Evolutionary conservation across 2,797 vertebrate species (phyloP).

Genomic region (Siniperca scherzeri): DNA sequence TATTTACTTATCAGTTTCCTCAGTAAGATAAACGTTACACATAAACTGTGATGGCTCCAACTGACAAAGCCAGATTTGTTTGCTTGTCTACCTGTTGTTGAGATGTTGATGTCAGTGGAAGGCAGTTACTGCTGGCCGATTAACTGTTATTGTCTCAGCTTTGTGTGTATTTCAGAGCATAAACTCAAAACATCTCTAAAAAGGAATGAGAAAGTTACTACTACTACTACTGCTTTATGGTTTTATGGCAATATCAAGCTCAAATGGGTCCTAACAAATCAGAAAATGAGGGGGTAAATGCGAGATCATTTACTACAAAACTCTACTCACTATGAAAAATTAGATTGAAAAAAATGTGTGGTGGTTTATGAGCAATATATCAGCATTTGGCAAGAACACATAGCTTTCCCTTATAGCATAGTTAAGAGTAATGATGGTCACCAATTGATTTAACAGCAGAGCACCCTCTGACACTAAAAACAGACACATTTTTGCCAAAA

Average conservation of each 20-base stretch:
- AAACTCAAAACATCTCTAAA: constrained; percentile 8
- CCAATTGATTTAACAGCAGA: constrained; percentile 66
- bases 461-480: constrained; percentile 52
- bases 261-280: constrained; percentile 49
- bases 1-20: constrained; percentile 74
- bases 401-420: constrained; percentile 33
- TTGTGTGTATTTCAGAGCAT: constrained; percentile 17
- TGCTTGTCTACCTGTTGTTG: constrained; percentile 42
- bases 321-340: constrained; percentile 5
- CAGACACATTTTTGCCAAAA: constrained; percentile 63
- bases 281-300: constrained; percentile 37
- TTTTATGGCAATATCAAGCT: constrained; percentile 43
- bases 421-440: constrained; percentile 66
- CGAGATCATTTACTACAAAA: constrained; percentile 31
- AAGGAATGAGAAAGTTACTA: constrained; percentile 28
- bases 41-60: constrained; percentile 63
- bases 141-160: constrained; percentile 38
- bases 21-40: constrained; percentile 67
- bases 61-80: constrained; percentile 56
- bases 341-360: constrained; percentile 4
- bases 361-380: constrained; percentile 46
- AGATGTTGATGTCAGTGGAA: constrained; percentile 41
- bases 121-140: constrained; percentile 32
- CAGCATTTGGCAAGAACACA: constrained; percentile 52
- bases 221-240: constrained; percentile 22